Percentiles rank a stretch among this genome's conserved stretches.
phyloP scores from a whole-genome alignment of 2,888 invertebrate genomes.

The Nephrotoma appendiculata region DNA sequence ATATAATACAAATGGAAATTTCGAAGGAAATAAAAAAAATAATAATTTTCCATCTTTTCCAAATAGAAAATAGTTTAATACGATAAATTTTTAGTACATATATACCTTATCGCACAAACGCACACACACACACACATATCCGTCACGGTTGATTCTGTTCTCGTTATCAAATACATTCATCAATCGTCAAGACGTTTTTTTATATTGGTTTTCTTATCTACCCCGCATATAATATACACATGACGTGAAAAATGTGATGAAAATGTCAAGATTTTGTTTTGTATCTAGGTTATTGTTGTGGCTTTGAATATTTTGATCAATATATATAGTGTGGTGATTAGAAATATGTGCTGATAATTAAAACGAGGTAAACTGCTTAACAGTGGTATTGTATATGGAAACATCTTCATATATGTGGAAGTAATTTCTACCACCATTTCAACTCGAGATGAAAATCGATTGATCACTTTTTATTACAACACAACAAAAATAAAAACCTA shows the following conservation, averaged over 20 bases:
- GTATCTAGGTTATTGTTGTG: not conserved
- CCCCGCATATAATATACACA: not conserved
- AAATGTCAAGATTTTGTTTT: not conserved
- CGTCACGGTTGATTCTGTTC: not conserved
- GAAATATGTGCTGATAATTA: not conserved
- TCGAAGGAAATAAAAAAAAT: not conserved
- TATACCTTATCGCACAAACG: not conserved
- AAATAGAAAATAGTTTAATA: not conserved
- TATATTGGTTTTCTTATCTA: not conserved
- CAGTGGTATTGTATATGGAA: not conserved
- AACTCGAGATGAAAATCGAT: not conserved
- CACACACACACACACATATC: not conserved
- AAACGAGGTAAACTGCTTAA: not conserved
- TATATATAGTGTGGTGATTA: not conserved
- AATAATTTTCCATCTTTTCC: not conserved
- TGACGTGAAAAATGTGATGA: not conserved
- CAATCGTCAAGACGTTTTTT: not conserved
- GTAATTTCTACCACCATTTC: not conserved
- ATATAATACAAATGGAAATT: not conserved
- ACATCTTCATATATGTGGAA: not conserved
- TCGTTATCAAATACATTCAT: not conserved
- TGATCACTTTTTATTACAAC: not conserved
- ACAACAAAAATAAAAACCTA: not conserved
- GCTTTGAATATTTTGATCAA: not conserved
- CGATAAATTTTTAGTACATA: not conserved